Conservation (phyloP, 2,888 invertebrate species). For the Oscheius sp. region DNA sequence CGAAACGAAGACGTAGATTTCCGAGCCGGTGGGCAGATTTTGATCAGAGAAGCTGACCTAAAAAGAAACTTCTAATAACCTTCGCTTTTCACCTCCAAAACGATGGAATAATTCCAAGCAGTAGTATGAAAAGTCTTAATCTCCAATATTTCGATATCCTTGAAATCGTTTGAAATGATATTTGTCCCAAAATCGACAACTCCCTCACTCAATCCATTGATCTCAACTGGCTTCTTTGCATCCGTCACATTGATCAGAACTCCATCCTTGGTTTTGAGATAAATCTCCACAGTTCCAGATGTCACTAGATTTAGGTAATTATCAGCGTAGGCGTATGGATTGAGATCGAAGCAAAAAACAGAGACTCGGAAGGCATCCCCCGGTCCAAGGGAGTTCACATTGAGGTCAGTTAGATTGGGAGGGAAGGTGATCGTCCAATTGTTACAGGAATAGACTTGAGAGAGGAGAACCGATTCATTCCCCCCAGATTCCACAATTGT, state of each 20-base stretch:
- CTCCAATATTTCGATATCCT: constrained; percentile 34
- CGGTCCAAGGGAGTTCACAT: neutral
- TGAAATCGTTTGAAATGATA: neutral
- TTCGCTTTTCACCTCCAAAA: neutral
- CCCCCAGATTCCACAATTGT: constrained; percentile 43
- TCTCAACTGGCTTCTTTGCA: neutral
- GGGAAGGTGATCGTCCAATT: constrained; percentile 40
- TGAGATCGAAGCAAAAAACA: constrained; percentile 36
- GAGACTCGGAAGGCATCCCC: constrained; percentile 26
- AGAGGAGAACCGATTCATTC: constrained; percentile 37
- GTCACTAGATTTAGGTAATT: constrained; percentile 52
- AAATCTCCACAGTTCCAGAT: constrained; percentile 49
- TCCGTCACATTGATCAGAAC: neutral
- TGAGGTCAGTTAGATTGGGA: constrained; percentile 1
- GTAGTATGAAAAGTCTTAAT: constrained; percentile 51
- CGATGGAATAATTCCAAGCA: constrained; percentile 55
- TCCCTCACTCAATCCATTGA: neutral
- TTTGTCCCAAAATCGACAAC: neutral
- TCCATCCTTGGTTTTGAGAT: constrained; percentile 35
- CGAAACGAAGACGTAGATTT: constrained; percentile 44
- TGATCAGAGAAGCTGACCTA: neutral
- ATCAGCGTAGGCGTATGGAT: constrained; percentile 53
- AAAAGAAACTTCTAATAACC: neutral
- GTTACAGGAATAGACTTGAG: constrained; percentile 36
- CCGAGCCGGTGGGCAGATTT: constrained; percentile 16